Conservation (phyloP, 2,797 vertebrate genomes). For the Danio choprae region DNA sequence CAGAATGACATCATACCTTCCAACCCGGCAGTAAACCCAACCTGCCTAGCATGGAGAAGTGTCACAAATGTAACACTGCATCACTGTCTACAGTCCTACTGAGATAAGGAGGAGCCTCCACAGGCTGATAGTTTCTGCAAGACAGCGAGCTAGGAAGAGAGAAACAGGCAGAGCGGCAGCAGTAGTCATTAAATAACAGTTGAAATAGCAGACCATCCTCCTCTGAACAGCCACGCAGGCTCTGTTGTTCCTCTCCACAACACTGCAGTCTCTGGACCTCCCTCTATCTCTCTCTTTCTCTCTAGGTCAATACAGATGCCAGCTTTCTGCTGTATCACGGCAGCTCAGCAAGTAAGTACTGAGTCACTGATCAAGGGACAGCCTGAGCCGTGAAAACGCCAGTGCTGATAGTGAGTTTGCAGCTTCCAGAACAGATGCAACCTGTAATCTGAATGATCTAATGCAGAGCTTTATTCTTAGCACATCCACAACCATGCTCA, state of each 20-base stretch:
- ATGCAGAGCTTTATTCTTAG: constrained; percentile 57
- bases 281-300: constrained; percentile 11
- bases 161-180: constrained; percentile 13
- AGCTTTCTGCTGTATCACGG: constrained; percentile 60
- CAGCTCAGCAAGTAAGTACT: constrained; percentile 25
- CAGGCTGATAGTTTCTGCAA: constrained; percentile 35
- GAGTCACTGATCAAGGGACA: constrained; percentile 49
- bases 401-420: constrained; percentile 12
- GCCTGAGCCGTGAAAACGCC: background rate
- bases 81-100: constrained; percentile 22
- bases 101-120: constrained; percentile 48
- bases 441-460: constrained; percentile 33
- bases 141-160: constrained; percentile 12
- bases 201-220: constrained; percentile 27
- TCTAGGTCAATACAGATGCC: constrained; percentile 43
- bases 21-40: constrained; percentile 25
- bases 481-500: constrained; percentile 3
- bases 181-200: constrained; percentile 25
- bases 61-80: constrained; percentile 29
- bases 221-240: constrained; percentile 30
- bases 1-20: constrained; percentile 42
- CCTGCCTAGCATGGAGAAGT: background rate
- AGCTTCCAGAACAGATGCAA: constrained; percentile 12
- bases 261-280: constrained; percentile 46
- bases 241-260: constrained; percentile 27